Evolutionary conservation across 2,113 vertebrate species (phyloP), one percentile per base, ranked within the genome.

Genomic region (Crotalus horridus): DNA sequence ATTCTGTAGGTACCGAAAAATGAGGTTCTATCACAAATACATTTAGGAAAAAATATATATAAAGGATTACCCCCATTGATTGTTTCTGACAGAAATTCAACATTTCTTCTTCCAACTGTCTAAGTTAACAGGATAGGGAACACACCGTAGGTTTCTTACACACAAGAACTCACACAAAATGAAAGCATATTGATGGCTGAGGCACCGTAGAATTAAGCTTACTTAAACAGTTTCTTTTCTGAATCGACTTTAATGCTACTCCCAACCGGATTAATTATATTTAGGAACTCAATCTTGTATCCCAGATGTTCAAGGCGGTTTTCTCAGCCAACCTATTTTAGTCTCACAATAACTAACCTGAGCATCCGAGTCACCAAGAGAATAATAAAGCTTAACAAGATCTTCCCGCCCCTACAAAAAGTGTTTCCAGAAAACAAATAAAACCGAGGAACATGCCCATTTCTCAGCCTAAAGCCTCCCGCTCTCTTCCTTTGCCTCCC

Each of bases 1-100:
- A 94, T 99, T 99, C 96, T 99, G 99, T 64, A 99, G 98, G 96
- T 99, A 99, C 89, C 99, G 98, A 97, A 99, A 99, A 98, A 99
- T 99, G 0, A 99, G 98, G 96, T 99, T 99, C 99, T 99, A 98
- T 53, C 26, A 85, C 8, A 20, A 8, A 4, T 9, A 1, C 2
- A 97, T 98, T 97, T 98, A 98, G 97, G 97, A 94, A 96, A 94
- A 20, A 33, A 24, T 29, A 85, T 1, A 88, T 4, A 48, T 4
- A 85, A 43, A 59, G 51, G 24, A 55, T 17, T 7, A 33, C 13
- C 3, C 48, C 48, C 55, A 58, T 39, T 23, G 13, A 56, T 39
- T 56, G 8, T 24, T 33, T 56, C 17, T 24, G 58, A 43, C 17
- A 89, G 91, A 24, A 74, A n/a, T 88, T 33, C 43, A 59, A 29